A percentile compares a stretch with the other conserved stretches of the same genome.
Conservation (phyloP, 2,797 vertebrate genomes). For the Myotis pilosus region DNA sequence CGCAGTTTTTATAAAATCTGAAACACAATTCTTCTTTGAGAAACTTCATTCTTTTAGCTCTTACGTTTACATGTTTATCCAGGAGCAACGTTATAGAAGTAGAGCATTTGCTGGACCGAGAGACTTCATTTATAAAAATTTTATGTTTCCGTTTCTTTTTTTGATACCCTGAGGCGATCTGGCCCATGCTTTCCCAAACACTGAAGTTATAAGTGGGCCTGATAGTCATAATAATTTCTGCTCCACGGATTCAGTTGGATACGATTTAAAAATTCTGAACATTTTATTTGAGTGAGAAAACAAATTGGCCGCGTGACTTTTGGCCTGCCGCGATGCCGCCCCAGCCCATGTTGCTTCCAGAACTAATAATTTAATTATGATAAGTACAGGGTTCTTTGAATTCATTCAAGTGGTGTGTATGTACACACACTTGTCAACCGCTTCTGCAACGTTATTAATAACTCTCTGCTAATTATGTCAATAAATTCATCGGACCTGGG, state of each 20-base stretch:
- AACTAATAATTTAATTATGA: conserved; percentile 65
- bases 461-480: conserved; percentile 53
- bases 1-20: background rate
- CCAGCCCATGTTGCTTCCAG: background rate
- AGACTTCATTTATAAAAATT: background rate
- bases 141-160: background rate
- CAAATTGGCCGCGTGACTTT: conserved; percentile 24
- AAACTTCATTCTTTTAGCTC: conserved; percentile 38
- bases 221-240: conserved; percentile 23
- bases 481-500: conserved; percentile 38
- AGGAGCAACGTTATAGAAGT: background rate
- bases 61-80: background rate
- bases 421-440: background rate
- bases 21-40: conserved; percentile 14
- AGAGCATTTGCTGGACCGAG: background rate
- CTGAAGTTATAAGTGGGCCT: background rate
- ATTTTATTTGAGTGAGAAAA: conserved; percentile 53
- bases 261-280: conserved; percentile 22
- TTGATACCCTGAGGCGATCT: background rate
- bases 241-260: conserved; percentile 40
- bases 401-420: conserved; percentile 28
- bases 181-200: background rate
- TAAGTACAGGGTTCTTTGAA: conserved; percentile 54
- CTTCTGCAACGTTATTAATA: conserved; percentile 54
- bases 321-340: conserved; percentile 32